Evolutionary conservation across 2,888 invertebrate genomes (phyloP), one percentile per base, ranked within the genome.

Genomic region (Heliconius sara): DNA sequence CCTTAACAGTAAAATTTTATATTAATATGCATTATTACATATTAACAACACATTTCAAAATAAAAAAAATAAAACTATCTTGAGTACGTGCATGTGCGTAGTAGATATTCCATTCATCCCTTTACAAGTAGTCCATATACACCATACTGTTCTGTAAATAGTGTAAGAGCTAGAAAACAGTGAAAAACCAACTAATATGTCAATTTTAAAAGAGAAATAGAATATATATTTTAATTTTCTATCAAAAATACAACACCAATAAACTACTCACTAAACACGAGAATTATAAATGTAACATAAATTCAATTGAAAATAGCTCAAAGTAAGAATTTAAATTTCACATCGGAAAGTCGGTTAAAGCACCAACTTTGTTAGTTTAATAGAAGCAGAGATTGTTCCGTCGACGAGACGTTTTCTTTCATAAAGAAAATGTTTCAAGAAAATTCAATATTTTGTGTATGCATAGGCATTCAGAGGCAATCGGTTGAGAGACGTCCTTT

Each of bases 361-460:
- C 16, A 57, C 25, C 2, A 60, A 67, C 27, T 57, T 76, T 79
- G 30, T 65, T 71, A 76, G 63, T 76, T 79, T 60, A 57, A 76
- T 75, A 52, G 22, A 79, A 39, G 76, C 66, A 60, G 71, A 72
- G 47, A 76, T 65, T 72, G 34, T 47, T 16, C 60, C n/a, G 68
- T 72, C 43, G 47, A 70, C 66, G 27, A 43, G 57, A 57, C 57
- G 65, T 77, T 76, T 27, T 78, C 52, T 67, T 71, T 52, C 57
- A 80, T 72, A 78, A 77, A 79, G 77, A 78, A 77, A 74, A 80
- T 71, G 82, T 82, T 80, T 77, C 65, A 47, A 66, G 80, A 39
- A 81, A 82, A 83, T 81, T 82, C 82, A 82, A 82, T 82, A 80
- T 80, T 81, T 82, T 81, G 78, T 82, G 81, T 81, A 83, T 82